Conservation (phyloP, 92 coral and sea anemone genomes). For the Actinernus sp. region DNA sequence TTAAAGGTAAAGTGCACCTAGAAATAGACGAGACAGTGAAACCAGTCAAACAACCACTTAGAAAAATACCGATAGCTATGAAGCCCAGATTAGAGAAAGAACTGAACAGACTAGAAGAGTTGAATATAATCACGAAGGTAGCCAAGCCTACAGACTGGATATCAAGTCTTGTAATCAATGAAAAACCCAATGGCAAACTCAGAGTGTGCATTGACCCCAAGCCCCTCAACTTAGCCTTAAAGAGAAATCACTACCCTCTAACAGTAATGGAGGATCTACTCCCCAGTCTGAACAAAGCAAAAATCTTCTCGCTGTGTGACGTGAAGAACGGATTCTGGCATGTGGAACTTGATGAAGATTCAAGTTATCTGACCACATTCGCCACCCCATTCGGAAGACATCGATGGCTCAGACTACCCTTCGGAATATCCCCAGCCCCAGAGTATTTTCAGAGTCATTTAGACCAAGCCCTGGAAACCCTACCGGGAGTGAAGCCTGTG, state of each 20-base stretch:
- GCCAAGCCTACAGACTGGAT: constrained; percentile 22
- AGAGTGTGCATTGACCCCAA: constrained; percentile 63
- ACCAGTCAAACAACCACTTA: background rate
- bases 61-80: background rate
- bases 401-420: constrained; percentile 32
- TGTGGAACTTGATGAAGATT: constrained; percentile 37
- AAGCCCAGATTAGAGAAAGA: constrained; percentile 9
- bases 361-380: constrained; percentile 39
- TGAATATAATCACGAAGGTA: background rate
- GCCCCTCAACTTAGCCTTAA: constrained; percentile 33
- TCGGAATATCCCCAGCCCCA: constrained; percentile 41
- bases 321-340: constrained; percentile 37
- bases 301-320: constrained; percentile 28
- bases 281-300: constrained; percentile 19
- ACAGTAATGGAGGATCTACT: constrained; percentile 28
- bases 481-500: constrained; percentile 23
- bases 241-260: constrained; percentile 11
- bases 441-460: constrained; percentile 33
- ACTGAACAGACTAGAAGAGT: background rate
- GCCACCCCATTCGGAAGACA: constrained; percentile 36
- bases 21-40: no score
- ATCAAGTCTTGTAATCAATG: constrained; percentile 39
- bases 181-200: constrained; percentile 36
- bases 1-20: no score
- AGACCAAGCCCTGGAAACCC: constrained; percentile 34